Base-by-base conservation (phyloP, 2,888 invertebrate genomes). In the Caenorhabditis sp. region DNA sequence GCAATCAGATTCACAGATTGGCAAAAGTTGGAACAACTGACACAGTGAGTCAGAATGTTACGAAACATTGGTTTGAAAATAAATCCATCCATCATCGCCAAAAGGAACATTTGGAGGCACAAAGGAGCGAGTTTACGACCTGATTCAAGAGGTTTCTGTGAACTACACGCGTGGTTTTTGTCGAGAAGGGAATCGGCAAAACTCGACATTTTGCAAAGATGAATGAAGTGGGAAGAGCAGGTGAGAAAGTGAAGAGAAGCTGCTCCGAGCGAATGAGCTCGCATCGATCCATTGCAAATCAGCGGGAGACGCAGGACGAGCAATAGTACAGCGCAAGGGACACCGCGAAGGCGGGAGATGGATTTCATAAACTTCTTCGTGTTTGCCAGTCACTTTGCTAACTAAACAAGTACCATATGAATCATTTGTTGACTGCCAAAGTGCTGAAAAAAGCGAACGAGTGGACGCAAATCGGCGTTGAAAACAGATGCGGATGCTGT, bases 371-470 rank as follows among this genome's bases (percentile, higher is more conserved):
- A 68, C 68, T 68, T n/a, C n/a, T n/a, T 50, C 32, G 50, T 68
- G 68, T 68, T 68, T 68, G 68, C 68, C 52, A 59, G 68, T 59
- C 68, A 68, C 68, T 68, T 68, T 68, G 58, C 68, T 59, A 68
- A 59, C 59, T 59, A 68, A 68, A 58, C 68, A 68, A 59, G 58
- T 68, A 59, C 68, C 66, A 68, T 59, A 52, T 59, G 58, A 68
- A 68, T 68, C 68, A 68, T 50, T 66, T 66, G 50, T 65, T 56
- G 53, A 55, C 43, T 41, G 50, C 15, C 20, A 43, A 26, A 20
- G 45, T 35, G 62, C 24, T 46, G 45, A 48, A 63, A 45, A 55
- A 46, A 66, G 39, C 32, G 65, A 56, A 55, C 46, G 55, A 20
- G 13, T 20, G 32, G 26, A 45, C n/a, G 26, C 32, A 13, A 50